phyloP scores from a whole-genome alignment of 2,113 vertebrate species.

The Ictidomys tridecemlineatus region DNA sequence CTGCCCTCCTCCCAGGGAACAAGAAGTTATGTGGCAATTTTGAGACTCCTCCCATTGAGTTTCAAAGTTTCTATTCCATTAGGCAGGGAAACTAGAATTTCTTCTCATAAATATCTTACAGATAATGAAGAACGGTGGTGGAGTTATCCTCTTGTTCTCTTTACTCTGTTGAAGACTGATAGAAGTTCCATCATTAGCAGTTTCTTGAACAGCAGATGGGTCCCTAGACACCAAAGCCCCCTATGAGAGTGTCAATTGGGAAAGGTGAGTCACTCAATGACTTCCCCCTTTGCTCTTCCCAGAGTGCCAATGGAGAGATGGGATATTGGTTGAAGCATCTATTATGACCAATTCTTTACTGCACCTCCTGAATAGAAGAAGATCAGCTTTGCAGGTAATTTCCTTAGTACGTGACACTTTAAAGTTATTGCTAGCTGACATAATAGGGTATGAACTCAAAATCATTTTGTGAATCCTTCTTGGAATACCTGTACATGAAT shows the following conservation, averaged over 20 bases:
- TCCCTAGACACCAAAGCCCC: too few species aligned
- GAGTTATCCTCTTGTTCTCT: not conserved
- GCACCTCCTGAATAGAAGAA: not conserved
- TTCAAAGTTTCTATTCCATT: not conserved
- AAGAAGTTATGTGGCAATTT: not conserved
- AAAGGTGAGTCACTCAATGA: too few species aligned
- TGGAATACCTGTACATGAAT: not conserved
- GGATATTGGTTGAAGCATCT: not conserved
- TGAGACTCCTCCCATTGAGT: not conserved
- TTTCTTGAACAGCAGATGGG: too few species aligned
- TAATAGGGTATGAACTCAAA: not conserved
- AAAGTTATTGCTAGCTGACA: not conserved
- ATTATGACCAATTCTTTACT: not conserved
- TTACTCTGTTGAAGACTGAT: too few species aligned
- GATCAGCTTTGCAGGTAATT: not conserved
- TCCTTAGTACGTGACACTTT: not conserved
- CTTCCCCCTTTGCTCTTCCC: not conserved
- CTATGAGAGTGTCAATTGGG: too few species aligned
- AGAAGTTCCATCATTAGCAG: too few species aligned
- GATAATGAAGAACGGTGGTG: not conserved
- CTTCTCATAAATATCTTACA: not conserved
- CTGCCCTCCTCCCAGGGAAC: not conserved
- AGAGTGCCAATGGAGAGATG: not conserved
- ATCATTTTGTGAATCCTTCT: not conserved
- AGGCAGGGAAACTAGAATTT: not conserved